A percentile compares a stretch with the other conserved stretches of the same genome.
These are phyloP conservation scores for Neoitamus cyanurus DNA, from an alignment of 2,888 invertebrate genomes.

Conservation along the genomic window DNA sequence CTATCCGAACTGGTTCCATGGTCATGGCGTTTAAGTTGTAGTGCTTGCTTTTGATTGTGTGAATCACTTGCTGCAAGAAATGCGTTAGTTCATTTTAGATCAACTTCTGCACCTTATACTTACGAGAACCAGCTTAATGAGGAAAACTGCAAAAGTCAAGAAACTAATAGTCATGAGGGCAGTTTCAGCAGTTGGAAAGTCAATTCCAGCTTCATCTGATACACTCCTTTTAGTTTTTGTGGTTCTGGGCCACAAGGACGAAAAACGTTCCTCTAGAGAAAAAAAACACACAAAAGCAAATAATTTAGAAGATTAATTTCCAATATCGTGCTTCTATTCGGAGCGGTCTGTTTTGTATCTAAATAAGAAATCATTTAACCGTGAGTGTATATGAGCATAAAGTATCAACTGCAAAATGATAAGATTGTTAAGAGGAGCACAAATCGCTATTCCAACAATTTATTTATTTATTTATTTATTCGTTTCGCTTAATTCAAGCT, in stretches of 20 bases:
- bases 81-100: neutral
- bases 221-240: constrained; percentile 59
- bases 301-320: no score
- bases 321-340: no score
- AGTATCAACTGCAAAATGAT: no score
- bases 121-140: constrained; percentile 85
- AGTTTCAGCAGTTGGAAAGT: constrained; percentile 84
- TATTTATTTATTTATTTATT: no score
- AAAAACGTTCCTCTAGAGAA: neutral
- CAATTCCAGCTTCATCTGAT: constrained; percentile 71
- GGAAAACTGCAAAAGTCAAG: constrained; percentile 85
- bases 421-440: no score
- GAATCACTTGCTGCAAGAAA: constrained; percentile 74
- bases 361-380: no score
- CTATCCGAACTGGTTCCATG: constrained; percentile 55
- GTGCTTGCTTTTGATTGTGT: constrained; percentile 73
- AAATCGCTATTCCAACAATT: no score
- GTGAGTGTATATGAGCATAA: no score
- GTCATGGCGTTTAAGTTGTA: constrained; percentile 59
- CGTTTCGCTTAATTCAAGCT: no score
- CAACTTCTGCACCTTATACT: constrained; percentile 57
- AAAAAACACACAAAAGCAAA: neutral
- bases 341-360: no score
- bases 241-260: constrained; percentile 64
- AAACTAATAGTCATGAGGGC: constrained; percentile 86